Evolutionary conservation across 1,140 invertebrate genomes (phyloP), one percentile per base, ranked within the genome.

Genomic region (Drosophila serrata): DNA sequence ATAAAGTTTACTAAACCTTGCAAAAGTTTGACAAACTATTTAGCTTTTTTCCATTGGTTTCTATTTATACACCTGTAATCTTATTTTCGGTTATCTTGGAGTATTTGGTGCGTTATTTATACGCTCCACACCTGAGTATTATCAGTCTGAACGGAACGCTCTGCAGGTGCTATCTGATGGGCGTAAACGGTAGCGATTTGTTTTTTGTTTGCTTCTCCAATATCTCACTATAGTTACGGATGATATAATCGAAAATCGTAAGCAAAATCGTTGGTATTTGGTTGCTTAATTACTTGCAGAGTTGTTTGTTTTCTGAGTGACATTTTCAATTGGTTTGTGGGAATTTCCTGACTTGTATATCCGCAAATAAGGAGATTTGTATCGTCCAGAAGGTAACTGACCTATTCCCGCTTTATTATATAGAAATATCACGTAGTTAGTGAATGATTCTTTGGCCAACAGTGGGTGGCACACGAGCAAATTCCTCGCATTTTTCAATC

Each of bases 381-480:
- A 62, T 72, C 43, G 24, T 22, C 15, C 15, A 35, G 43, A 42
- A 65, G 68, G 69, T 85, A 75, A 82, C 76, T 82, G 81, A 84
- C 81, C 81, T 82, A 72, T 57, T 57, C 59, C 43, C 43, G 29
- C 6, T 70, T 19, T 31, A 22, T 45, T 37, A 39, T 33, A 42
- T 37, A 42, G 11, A 42, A 46, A 48, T 3, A 49, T 55, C 84
- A 88, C 85, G 85, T 79, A 43, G 74, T 79, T 81, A 56, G 45
- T 79, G 78, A 85, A 90, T 90, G 85, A 90, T 90, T 76, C 57
- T 3, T 27, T 55, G 33, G 35, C 31, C 29, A 61, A 45, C 60
- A 53, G 61, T 39, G 46, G 68, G 72, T 48, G 85, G 74, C 85
- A 90, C 85, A 90, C 85, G 85, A 90, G 62, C 78, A 24, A 42